Conservation (phyloP, 1,140 invertebrate species). For the Sinella curviseta region DNA sequence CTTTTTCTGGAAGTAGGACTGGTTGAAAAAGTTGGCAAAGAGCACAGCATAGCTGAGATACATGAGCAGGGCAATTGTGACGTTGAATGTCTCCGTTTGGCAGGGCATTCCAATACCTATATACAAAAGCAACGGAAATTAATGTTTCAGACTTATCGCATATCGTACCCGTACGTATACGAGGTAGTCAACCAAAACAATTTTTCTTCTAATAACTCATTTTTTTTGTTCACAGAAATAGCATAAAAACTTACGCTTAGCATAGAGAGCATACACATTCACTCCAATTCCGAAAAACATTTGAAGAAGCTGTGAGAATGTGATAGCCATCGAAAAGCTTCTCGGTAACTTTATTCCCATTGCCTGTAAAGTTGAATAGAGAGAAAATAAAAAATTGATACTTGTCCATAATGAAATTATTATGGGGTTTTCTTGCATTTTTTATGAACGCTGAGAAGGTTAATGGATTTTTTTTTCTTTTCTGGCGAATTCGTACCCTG, state of each 20-base stretch:
- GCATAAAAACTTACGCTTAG: constrained; percentile 11
- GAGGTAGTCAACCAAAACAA: neutral
- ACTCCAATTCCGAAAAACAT: constrained; percentile 92
- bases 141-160: no score
- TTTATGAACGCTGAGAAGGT: constrained; percentile 7
- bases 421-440: no score
- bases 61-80: constrained; percentile 87
- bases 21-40: constrained; percentile 87
- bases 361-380: constrained; percentile 58
- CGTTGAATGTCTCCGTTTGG: constrained; percentile 80
- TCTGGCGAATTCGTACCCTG: constrained; percentile 47
- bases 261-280: constrained; percentile 72
- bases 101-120: constrained; percentile 68
- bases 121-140: no score
- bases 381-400: neutral
- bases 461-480: constrained; percentile 10
- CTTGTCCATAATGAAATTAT: neutral
- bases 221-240: neutral
- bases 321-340: constrained; percentile 87
- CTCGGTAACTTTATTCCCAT: constrained; percentile 82
- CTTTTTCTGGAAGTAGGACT: constrained; percentile 66
- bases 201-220: neutral
- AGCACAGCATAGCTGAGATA: constrained; percentile 90
- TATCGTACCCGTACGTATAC: no score
- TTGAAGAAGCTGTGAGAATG: constrained; percentile 84